A percentile compares a stretch with the other conserved stretches of the same genome.
Conservation (phyloP, 2,797 vertebrate species). For the Lophura swinhoii region DNA sequence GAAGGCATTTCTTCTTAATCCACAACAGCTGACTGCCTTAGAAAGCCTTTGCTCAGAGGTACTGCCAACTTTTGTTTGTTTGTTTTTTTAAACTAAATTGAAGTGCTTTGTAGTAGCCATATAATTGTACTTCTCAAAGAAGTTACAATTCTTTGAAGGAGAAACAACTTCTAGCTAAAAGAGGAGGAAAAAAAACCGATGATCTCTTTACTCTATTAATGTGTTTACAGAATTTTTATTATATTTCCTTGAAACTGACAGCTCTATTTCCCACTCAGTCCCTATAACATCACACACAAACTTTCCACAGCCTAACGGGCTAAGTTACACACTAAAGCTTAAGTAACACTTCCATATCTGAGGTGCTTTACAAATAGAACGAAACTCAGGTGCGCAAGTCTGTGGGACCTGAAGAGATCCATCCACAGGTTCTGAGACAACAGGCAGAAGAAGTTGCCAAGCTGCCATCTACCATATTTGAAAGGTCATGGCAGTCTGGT, state of each 20-base stretch:
- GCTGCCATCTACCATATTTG: too few relatives aligned
- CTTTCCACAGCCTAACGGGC: not conserved
- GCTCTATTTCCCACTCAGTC: not conserved
- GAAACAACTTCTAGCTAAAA: not conserved
- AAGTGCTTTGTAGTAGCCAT: constrained; percentile 35
- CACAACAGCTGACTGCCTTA: constrained; percentile 31
- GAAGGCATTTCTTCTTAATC: constrained; percentile 6
- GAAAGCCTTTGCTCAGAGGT: constrained; percentile 59
- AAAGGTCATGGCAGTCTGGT: too few relatives aligned
- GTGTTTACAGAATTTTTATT: not conserved
- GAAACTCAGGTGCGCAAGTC: too few relatives aligned
- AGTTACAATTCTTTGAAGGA: not conserved
- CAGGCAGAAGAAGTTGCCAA: too few relatives aligned
- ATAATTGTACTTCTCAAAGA: not conserved
- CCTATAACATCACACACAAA: not conserved
- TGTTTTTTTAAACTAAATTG: constrained; percentile 23
- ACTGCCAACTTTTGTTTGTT: not conserved
- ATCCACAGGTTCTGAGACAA: too few relatives aligned
- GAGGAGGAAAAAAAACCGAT: not conserved
- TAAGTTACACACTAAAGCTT: not conserved
- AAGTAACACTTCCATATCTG: not conserved
- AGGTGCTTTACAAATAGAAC: not conserved
- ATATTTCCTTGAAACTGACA: not conserved
- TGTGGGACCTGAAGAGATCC: too few relatives aligned
- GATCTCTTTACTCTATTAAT: not conserved